Evolutionary conservation across 2,113 vertebrate genomes (phyloP), one percentile per base, ranked within the genome.

Genomic region (Oreotrochilus melanogaster): DNA sequence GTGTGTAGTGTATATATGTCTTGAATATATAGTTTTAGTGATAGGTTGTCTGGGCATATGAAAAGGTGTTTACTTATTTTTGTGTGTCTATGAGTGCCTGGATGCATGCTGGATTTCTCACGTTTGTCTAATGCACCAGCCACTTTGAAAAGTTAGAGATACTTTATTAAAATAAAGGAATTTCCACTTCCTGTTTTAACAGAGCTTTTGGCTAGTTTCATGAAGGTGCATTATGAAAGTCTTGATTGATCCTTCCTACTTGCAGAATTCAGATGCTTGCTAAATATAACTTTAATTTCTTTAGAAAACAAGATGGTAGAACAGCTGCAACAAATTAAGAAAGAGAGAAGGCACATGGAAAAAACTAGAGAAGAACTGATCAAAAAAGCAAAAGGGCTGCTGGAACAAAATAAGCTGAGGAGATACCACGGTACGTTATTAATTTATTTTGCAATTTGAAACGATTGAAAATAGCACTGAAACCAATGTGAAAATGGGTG

Each of bases 301-400:
- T 89, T 95, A 99, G 99, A 96, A 95, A 98, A 98, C 75, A 97
- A 98, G 51, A 95, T 98, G 60, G 96, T 93, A 11, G 95, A 98
- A 91, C 98, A 99, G 91, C 96, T 99, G 78, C 98, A 98, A 87
- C 93, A 98, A 93, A 97, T 97, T 72, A 98, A 98, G 96, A 97
- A 97, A 88, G 97, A 99, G 93, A 98, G 98, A 95, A 98, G 94
- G 82, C 95, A 97, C 48, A 97, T 99, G 85, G 99, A 99, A 96
- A 98, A 97, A 97, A 98, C 57, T 17, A 98, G 98, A 94, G 98
- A 99, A 92, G 98, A 99, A 69, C 93, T 99, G 88, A 89, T 99
- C 4, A 98, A 97, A 89, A 99, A 98, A 94, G 98, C 96, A 37
- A 99, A 98, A 96, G 98, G 96, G 42, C 93, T 99, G 21, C 86